phyloP scores from a whole-genome alignment of 2,888 invertebrate genomes.

The Volucella inflata region DNA sequence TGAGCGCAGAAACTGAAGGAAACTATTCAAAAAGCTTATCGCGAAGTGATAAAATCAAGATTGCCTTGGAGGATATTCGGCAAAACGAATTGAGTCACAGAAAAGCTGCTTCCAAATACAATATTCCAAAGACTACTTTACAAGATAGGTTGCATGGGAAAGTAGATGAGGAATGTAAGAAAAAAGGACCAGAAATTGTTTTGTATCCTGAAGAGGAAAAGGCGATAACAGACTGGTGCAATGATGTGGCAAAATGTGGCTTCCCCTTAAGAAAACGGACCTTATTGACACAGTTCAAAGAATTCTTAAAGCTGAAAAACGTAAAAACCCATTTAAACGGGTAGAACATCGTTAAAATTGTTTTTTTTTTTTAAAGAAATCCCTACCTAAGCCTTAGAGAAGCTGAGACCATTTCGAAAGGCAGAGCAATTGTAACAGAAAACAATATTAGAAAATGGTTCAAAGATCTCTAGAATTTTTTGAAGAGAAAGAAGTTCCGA shows the following conservation, averaged over 20 bases:
- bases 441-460: conserved; percentile 16
- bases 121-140: conserved; percentile 16
- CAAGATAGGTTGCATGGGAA: conserved; percentile 12
- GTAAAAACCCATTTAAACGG: conserved; percentile 2
- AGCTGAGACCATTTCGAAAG: conserved; percentile 3
- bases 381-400: conserved; percentile 7
- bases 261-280: too few species aligned
- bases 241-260: too few species aligned
- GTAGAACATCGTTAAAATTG: conserved; percentile 7
- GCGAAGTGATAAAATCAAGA: conserved; percentile 8
- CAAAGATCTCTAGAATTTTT: conserved; percentile 13
- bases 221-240: too few species aligned
- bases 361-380: conserved; percentile 20
- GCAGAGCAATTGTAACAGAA: conserved; percentile 15
- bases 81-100: not conserved
- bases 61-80: conserved; percentile 5
- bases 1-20: not conserved
- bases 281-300: too few species aligned
- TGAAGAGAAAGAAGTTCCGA: conserved; percentile 1
- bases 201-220: too few species aligned
- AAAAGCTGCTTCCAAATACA: too few species aligned
- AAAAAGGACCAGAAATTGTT: too few species aligned
- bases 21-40: not conserved
- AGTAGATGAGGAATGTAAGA: conserved; percentile 4
- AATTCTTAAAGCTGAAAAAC: conserved; percentile 1